A percentile compares a stretch with the other conserved stretches of the same genome.
Conservation (phyloP, 2,888 invertebrate species). For the Calameuta filiformis region DNA sequence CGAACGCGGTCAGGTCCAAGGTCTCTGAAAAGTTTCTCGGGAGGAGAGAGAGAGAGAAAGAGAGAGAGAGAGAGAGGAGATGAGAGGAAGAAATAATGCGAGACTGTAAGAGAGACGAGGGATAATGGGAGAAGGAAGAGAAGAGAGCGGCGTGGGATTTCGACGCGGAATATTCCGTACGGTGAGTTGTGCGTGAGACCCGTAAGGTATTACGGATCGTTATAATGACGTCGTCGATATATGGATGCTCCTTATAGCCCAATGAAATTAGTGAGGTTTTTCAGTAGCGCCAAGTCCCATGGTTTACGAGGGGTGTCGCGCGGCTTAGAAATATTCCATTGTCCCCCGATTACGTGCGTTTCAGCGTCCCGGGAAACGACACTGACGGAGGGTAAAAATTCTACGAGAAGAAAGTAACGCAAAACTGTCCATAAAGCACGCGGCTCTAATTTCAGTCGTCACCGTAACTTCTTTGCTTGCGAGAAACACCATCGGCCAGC, state of each 20-base stretch:
- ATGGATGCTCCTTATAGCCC: neutral
- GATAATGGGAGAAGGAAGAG: neutral
- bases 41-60: neutral
- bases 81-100: neutral
- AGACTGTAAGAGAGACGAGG: neutral
- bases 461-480: neutral
- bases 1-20: conserved; percentile 1
- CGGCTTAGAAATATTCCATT: neutral
- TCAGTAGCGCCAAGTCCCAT: neutral
- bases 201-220: neutral
- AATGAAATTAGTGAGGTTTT: neutral
- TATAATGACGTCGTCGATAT: neutral
- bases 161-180: neutral
- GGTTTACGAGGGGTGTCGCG: neutral
- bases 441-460: conserved; percentile 10
- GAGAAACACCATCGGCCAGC: neutral
- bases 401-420: conserved; percentile 52
- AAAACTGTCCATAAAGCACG: conserved; percentile 50
- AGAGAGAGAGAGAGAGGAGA: neutral
- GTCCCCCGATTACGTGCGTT: neutral
- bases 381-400: conserved; percentile 41
- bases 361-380: conserved; percentile 13
- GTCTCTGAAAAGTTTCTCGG: neutral
- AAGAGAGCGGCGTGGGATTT: neutral
- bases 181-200: neutral